Percentiles rank a stretch among this genome's conserved stretches.
These are phyloP conservation scores for Smutsia gigantea DNA, from an alignment of 2,797 vertebrate genomes.

Conservation along the genomic window DNA sequence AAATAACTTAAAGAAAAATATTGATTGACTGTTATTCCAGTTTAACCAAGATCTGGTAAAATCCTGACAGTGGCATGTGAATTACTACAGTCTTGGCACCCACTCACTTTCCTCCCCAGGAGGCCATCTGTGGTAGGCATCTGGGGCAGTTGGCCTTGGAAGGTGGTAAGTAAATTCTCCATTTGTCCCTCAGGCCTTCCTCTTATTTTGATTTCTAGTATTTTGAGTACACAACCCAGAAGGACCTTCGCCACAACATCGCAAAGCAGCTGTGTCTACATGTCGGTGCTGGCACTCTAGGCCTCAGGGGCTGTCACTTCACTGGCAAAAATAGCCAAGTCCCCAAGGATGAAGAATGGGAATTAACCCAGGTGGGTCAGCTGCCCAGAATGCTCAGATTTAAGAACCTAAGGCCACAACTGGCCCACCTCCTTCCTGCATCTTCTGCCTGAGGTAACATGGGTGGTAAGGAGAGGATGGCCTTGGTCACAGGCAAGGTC, in stretches of 20 bases:
- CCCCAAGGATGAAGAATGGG: slow-evolving; percentile 91
- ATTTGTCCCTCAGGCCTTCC: neutral
- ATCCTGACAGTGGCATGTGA: neutral
- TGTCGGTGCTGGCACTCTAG: slow-evolving; percentile 68
- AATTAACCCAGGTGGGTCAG: slow-evolving; percentile 90
- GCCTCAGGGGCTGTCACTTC: slow-evolving; percentile 89
- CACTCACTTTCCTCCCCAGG: neutral
- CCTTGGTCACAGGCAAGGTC: neutral
- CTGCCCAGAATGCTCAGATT: neutral
- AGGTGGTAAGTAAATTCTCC: neutral
- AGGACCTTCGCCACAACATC: slow-evolving; percentile 96
- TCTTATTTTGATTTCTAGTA: slow-evolving; percentile 88
- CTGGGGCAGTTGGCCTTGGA: neutral
- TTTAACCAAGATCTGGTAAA: neutral
- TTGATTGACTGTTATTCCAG: neutral
- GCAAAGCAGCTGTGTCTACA: slow-evolving; percentile 95
- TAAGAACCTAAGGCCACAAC: neutral
- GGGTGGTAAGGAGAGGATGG: neutral
- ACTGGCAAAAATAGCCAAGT: slow-evolving; percentile 90
- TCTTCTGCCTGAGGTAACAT: neutral
- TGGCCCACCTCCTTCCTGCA: neutral
- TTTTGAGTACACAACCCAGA: slow-evolving; percentile 94
- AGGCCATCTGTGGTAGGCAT: neutral
- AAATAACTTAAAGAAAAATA: neutral
- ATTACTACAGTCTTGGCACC: neutral